Evolutionary conservation across 2,113 vertebrate genomes (phyloP).

Genomic region (Ramphastos sulfuratus): DNA sequence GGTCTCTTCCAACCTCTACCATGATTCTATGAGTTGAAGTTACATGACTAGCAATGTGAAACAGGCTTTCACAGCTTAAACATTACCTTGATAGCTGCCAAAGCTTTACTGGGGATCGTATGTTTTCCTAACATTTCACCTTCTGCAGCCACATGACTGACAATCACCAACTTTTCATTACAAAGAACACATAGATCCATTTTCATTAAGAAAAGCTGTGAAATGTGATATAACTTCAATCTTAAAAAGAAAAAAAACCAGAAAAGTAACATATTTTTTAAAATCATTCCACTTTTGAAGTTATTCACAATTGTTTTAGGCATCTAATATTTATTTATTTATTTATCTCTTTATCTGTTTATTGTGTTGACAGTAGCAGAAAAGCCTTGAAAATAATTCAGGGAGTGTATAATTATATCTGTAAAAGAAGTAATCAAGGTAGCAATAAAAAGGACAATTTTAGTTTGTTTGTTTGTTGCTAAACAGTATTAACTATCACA

Average conservation of each 20-base stretch:
- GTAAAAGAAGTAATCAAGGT: not conserved
- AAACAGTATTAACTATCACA: not conserved
- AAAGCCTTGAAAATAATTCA: not conserved
- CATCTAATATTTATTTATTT: not conserved
- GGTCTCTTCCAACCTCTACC: not conserved
- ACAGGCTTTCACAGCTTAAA: not conserved
- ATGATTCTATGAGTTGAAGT: not conserved
- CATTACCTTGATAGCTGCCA: not conserved
- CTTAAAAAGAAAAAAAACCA: not conserved
- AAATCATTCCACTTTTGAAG: not conserved
- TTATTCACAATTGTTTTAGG: not conserved
- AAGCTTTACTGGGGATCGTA: not conserved
- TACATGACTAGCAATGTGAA: not conserved
- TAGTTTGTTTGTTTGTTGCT: not conserved
- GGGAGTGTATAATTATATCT: not conserved
- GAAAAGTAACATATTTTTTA: not conserved
- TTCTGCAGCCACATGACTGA: not conserved
- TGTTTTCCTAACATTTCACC: not conserved
- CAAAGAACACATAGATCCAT: not conserved
- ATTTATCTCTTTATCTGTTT: not conserved
- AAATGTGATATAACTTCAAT: not conserved
- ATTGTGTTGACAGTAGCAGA: not conserved
- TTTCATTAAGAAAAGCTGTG: not conserved
- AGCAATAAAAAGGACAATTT: not conserved
- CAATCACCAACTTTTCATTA: not conserved